phyloP scores from a whole-genome alignment of 2,113 vertebrate species.

The Podarcis muralis region DNA sequence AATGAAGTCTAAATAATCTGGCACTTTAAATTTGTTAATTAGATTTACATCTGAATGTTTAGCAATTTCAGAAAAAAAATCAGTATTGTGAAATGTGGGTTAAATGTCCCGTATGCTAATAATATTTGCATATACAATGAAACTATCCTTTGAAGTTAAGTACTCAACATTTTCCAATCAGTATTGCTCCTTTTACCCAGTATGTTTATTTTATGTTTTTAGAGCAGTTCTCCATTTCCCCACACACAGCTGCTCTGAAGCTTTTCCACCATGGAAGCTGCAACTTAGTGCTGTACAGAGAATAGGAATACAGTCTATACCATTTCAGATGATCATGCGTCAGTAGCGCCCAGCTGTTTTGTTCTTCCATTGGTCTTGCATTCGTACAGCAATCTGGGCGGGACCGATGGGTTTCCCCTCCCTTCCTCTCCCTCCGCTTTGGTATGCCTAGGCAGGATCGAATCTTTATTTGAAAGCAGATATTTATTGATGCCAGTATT shows the following conservation, averaged over 20 bases:
- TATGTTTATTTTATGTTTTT: neutral
- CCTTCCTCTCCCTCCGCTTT: slow-evolving; percentile 7
- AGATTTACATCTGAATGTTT: neutral
- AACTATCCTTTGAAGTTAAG: neutral
- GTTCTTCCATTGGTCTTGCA: neutral
- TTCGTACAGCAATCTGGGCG: neutral
- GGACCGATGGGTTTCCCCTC: slow-evolving; percentile 10
- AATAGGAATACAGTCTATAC: neutral
- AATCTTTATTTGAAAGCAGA: slow-evolving; percentile 32
- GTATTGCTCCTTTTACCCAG: neutral
- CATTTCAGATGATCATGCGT: neutral
- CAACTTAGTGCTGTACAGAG: neutral
- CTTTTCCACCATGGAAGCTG: neutral
- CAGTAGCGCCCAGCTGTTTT: fast-evolving
- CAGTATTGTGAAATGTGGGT: neutral
- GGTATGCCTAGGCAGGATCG: neutral
- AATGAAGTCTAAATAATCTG: neutral
- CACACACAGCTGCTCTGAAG: neutral
- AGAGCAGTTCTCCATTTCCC: neutral
- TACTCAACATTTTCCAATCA: neutral
- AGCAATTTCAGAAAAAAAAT: neutral
- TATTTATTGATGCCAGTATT: neutral
- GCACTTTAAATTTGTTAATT: neutral
- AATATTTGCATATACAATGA: neutral
- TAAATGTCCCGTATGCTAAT: neutral